phyloP scores from a whole-genome alignment of 2,888 invertebrate species.

The Erebia aethiops region DNA sequence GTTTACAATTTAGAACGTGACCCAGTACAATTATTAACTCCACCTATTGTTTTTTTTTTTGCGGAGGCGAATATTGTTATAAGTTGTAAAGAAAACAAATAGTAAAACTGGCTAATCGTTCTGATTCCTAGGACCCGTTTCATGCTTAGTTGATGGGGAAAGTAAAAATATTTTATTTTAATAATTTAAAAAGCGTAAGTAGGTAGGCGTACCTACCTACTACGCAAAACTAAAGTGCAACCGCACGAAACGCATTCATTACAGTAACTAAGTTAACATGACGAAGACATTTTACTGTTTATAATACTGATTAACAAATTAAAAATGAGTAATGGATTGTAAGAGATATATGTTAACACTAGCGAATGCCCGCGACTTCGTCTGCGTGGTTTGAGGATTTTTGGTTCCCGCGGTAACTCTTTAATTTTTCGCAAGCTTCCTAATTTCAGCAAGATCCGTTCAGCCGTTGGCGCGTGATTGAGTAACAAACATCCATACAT shows the following conservation, averaged over 20 bases:
- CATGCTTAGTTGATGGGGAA: constrained; percentile 1
- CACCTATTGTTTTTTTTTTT: constrained; percentile 29
- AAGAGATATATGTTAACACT: not conserved
- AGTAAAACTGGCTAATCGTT: not conserved
- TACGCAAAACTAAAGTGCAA: too few relatives aligned
- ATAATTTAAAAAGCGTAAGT: not conserved
- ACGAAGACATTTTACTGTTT: not conserved
- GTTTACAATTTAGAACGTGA: constrained; percentile 47
- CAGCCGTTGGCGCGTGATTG: too few relatives aligned
- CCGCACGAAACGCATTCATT: too few relatives aligned
- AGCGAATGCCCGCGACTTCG: too few relatives aligned
- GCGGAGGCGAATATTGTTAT: constrained; percentile 11
- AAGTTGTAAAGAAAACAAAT: not conserved
- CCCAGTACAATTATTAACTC: constrained; percentile 45
- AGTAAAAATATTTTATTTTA: not conserved
- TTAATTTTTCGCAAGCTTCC: too few relatives aligned
- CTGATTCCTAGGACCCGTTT: not conserved
- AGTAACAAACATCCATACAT: too few relatives aligned
- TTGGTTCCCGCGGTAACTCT: too few relatives aligned
- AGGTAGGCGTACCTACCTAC: too few relatives aligned
- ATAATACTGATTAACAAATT: not conserved
- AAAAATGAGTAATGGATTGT: not conserved
- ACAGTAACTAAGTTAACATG: not conserved
- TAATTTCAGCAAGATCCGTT: too few relatives aligned
- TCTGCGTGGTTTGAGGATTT: too few relatives aligned